phyloP scores from a whole-genome alignment of 1,140 invertebrate species.

The Campoletis sonorensis region DNA sequence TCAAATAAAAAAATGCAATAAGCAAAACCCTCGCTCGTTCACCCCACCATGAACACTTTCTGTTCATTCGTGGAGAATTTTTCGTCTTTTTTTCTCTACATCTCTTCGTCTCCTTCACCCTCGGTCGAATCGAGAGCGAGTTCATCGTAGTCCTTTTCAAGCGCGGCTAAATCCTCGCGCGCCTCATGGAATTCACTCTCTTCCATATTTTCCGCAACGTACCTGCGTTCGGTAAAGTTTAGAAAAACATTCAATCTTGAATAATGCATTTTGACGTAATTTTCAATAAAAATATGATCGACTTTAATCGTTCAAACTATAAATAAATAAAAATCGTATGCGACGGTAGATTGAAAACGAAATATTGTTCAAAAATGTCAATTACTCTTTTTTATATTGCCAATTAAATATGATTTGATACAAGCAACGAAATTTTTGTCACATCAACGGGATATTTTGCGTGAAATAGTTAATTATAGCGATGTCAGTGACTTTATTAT shows the following conservation, averaged over 20 bases:
- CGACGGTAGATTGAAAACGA: too few species aligned
- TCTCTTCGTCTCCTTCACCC: constrained; percentile 58
- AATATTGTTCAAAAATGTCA: too few species aligned
- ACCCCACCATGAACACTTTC: constrained; percentile 30
- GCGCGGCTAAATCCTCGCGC: constrained; percentile 86
- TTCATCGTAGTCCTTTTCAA: constrained; percentile 77
- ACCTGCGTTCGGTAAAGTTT: constrained; percentile 67
- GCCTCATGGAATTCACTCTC: constrained; percentile 83
- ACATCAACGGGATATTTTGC: too few species aligned
- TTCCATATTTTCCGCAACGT: constrained; percentile 83
- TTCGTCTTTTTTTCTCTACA: constrained; percentile 24
- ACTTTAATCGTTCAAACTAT: too few species aligned
- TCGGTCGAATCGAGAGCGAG: constrained; percentile 67
- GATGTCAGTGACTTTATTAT: too few species aligned
- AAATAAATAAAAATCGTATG: background rate
- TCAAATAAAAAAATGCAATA: background rate
- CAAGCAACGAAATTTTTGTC: too few species aligned
- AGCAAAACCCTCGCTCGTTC: constrained; percentile 9
- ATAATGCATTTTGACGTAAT: background rate
- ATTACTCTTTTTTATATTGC: too few species aligned
- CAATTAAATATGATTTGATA: too few species aligned
- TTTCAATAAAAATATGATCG: background rate
- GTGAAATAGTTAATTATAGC: too few species aligned
- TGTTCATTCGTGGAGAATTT: background rate
- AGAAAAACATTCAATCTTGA: background rate